Evolutionary conservation across 1,140 invertebrate genomes (phyloP).

Genomic region (Pteromalus puparum): DNA sequence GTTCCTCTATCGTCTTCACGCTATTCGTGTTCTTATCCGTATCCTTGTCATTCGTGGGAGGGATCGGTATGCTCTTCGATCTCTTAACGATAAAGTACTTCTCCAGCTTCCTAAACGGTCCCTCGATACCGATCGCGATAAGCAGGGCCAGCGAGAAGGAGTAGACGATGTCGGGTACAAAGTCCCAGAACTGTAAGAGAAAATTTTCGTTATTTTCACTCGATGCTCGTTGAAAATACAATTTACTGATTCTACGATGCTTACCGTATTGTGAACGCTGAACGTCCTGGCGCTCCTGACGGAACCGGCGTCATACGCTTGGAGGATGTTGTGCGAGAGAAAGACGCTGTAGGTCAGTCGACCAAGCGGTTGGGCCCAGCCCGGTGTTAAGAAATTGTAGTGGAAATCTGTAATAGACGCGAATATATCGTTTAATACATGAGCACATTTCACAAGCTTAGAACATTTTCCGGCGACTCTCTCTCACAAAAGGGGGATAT

Average conservation of each 20-base stretch:
- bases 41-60: neutral
- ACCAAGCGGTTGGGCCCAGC: constrained; percentile 75
- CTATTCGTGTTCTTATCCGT: too few species aligned
- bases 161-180: constrained; percentile 58
- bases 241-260: constrained; percentile 36
- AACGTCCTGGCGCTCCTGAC: constrained; percentile 59
- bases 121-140: constrained; percentile 61
- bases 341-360: constrained; percentile 82
- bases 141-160: constrained; percentile 61
- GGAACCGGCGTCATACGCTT: constrained; percentile 59
- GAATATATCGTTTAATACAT: too few species aligned
- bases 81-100: constrained; percentile 60
- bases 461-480: too few species aligned
- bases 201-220: neutral
- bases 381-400: constrained; percentile 61
- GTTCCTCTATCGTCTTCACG: neutral
- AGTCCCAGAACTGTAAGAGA: constrained; percentile 61
- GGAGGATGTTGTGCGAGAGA: constrained; percentile 72
- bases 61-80: neutral
- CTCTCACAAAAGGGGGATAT: too few species aligned
- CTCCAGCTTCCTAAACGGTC: constrained; percentile 64
- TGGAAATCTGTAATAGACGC: constrained; percentile 55
- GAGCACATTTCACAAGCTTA: too few species aligned
- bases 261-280: constrained; percentile 58
- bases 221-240: too few species aligned